Evolutionary conservation across 2,113 vertebrate genomes (phyloP).

Genomic region (Pongo pygmaeus): DNA sequence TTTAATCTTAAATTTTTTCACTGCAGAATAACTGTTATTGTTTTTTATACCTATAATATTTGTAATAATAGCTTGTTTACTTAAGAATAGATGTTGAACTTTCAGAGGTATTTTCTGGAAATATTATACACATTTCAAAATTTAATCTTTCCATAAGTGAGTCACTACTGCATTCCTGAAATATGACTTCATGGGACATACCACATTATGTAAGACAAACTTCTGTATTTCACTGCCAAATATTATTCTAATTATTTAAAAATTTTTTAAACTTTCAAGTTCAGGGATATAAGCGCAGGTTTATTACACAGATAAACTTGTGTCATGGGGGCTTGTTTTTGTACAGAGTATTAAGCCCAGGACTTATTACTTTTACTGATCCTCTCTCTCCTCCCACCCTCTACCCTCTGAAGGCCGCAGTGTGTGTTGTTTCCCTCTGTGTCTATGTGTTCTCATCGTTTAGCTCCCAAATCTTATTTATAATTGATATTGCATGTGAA

Average conservation of each 20-base stretch:
- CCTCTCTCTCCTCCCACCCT: too few species aligned
- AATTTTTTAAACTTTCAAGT: too few species aligned
- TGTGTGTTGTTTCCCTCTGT: too few species aligned
- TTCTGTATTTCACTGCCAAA: neutral
- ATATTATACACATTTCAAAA: neutral
- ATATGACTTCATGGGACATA: neutral
- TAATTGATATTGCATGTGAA: neutral
- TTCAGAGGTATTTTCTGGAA: neutral
- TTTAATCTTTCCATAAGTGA: neutral
- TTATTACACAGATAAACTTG: too few species aligned
- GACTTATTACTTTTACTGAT: too few species aligned
- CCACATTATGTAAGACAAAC: neutral
- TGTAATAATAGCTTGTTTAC: neutral
- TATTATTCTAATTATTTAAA: neutral
- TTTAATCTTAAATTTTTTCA: neutral
- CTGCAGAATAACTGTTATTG: neutral
- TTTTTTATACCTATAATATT: neutral
- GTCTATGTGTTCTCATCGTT: too few species aligned
- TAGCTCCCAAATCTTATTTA: neutral
- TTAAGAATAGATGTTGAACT: neutral
- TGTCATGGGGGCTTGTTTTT: too few species aligned
- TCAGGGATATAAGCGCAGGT: too few species aligned
- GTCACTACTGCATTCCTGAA: neutral
- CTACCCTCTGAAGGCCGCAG: too few species aligned
- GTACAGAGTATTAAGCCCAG: too few species aligned